phyloP scores from a whole-genome alignment of 2,113 vertebrate species.

The Ammospiza caudacuta region DNA sequence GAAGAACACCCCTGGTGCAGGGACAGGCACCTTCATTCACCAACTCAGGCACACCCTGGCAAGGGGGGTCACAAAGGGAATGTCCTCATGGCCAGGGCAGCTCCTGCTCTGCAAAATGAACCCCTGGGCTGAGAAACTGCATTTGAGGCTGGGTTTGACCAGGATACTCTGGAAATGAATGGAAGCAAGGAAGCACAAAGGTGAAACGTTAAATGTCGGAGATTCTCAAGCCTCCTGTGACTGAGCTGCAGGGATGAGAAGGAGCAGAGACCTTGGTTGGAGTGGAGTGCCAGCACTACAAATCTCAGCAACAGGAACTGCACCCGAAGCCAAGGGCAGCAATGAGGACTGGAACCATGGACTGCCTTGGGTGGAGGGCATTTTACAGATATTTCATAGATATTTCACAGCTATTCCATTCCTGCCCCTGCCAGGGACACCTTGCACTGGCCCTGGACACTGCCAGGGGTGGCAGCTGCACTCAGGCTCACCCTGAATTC shows the following conservation, averaged over 20 bases:
- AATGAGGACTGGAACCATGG: accelerated
- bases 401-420: accelerated
- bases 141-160: accelerated
- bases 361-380: background rate
- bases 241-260: background rate
- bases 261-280: no score
- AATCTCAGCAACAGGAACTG: background rate
- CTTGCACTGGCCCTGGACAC: background rate
- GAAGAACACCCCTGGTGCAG: background rate
- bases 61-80: background rate
- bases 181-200: background rate
- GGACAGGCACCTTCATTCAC: background rate
- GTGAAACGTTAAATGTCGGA: background rate
- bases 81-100: no score
- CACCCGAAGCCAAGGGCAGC: background rate
- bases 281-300: accelerated
- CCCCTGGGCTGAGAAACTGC: background rate
- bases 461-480: background rate
- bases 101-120: background rate
- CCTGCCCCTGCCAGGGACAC: background rate
- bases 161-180: accelerated
- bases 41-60: background rate
- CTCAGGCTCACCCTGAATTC: background rate
- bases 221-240: background rate
- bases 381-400: background rate